Evolutionary conservation across 2,888 invertebrate species (phyloP).

Genomic region (Apoderus coryli): DNA sequence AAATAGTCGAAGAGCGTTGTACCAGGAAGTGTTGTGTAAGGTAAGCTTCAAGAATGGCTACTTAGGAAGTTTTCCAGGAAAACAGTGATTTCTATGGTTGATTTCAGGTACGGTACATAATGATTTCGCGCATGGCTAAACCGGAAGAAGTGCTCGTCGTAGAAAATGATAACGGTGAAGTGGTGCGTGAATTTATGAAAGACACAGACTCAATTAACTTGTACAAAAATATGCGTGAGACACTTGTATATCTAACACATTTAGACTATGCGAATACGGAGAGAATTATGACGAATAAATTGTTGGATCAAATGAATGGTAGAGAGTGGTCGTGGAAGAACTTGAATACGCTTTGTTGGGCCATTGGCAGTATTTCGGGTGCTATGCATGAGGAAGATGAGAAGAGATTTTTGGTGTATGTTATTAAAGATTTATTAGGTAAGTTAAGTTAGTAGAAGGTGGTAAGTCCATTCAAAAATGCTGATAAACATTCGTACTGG

Average conservation of each 20-base stretch:
- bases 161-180: slow-evolving; percentile 99
- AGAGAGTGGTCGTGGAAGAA: slow-evolving; percentile 99
- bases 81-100: no score
- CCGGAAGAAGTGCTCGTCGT: slow-evolving; percentile 99
- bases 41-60: slow-evolving; percentile 34
- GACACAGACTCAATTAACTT: slow-evolving; percentile 99
- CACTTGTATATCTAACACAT: slow-evolving; percentile 95
- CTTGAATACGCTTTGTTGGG: slow-evolving; percentile 98
- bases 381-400: slow-evolving; percentile 99
- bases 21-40: slow-evolving; percentile 68
- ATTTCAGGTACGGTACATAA: slow-evolving; percentile 55
- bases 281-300: slow-evolving; percentile 95
- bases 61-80: no score
- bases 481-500: no score
- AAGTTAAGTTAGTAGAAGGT: no score
- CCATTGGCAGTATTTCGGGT: slow-evolving; percentile 67
- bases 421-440: slow-evolving; percentile 90
- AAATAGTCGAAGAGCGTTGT: slow-evolving; percentile 44
- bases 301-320: slow-evolving; percentile 96
- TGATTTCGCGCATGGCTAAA: slow-evolving; percentile 99
- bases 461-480: no score
- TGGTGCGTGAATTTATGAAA: slow-evolving; percentile 98
- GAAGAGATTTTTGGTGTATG: slow-evolving; percentile 94
- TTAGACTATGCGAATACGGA: slow-evolving; percentile 96
- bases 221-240: slow-evolving; percentile 98